Evolutionary conservation across 2,888 invertebrate species (phyloP).

Genomic region (Celastrina argiolus): DNA sequence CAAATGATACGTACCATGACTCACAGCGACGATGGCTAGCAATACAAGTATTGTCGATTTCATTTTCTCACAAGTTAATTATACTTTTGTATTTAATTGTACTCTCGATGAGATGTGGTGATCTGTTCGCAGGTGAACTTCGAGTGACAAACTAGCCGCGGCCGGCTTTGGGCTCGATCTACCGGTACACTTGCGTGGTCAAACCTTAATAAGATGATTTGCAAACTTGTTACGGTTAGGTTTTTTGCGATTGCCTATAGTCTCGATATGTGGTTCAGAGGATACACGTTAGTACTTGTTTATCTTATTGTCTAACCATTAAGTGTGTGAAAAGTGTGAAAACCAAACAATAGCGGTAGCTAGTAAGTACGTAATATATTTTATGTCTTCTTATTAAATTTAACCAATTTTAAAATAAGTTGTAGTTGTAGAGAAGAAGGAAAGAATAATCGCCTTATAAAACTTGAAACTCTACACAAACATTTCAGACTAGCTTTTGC

Average conservation of each 20-base stretch:
- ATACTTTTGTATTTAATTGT: constrained; percentile 26
- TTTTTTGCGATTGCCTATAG: background rate
- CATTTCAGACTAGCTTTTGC: no score
- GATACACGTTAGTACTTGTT: no score
- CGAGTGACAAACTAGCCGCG: constrained; percentile 46
- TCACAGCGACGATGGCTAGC: constrained; percentile 18
- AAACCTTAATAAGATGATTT: background rate
- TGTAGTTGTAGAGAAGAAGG: no score
- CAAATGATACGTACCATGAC: constrained; percentile 17
- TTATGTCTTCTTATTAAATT: no score
- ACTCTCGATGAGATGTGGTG: constrained; percentile 28
- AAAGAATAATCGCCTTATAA: no score
- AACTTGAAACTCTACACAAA: no score
- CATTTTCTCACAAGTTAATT: constrained; percentile 8
- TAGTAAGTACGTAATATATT: no score
- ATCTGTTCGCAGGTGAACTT: constrained; percentile 37
- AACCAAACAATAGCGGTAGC: no score
- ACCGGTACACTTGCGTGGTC: constrained; percentile 52
- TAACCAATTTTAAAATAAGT: no score
- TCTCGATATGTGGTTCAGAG: no score
- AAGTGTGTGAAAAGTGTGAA: no score
- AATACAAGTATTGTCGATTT: constrained; percentile 21
- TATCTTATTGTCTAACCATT: no score
- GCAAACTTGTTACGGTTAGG: background rate
- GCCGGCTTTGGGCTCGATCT: constrained; percentile 49